Conservation (phyloP, 2,888 invertebrate genomes). For the Meandrusa payeni region DNA sequence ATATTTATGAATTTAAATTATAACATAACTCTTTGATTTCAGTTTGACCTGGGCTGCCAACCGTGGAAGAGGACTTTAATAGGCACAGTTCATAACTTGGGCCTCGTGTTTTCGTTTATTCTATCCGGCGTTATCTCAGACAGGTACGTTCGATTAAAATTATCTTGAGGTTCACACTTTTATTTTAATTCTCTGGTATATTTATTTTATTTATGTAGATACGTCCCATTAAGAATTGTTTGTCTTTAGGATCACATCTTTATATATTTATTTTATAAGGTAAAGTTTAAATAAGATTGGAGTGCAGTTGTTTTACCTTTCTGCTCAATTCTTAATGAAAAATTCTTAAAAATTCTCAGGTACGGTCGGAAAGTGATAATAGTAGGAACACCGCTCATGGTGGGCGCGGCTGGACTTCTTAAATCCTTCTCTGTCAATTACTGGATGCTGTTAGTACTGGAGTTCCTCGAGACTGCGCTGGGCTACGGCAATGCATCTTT, state of each 20-base stretch:
- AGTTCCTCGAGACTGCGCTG: conserved; percentile 87
- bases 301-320: too few species aligned
- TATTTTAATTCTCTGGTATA: too few species aligned
- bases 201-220: too few species aligned
- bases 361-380: conserved; percentile 72
- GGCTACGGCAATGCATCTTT: conserved; percentile 77
- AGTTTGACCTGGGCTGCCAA: conserved; percentile 85
- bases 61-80: conserved; percentile 87
- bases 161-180: too few species aligned
- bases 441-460: conserved; percentile 84
- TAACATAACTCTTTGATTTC: conserved; percentile 36
- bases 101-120: conserved; percentile 85
- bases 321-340: too few species aligned
- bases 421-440: conserved; percentile 86
- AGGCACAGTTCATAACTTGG: conserved; percentile 87
- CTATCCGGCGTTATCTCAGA: conserved; percentile 87
- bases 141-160: too few species aligned
- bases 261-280: too few species aligned
- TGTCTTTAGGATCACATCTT: too few species aligned
- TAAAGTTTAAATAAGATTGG: too few species aligned
- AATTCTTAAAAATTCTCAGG: conserved; percentile 39
- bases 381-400: conserved; percentile 69
- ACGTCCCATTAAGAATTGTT: too few species aligned
- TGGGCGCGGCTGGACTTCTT: conserved; percentile 83
- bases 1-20: too few species aligned